phyloP scores from a whole-genome alignment of 2,888 invertebrate genomes.

The Diogma glabrata region DNA sequence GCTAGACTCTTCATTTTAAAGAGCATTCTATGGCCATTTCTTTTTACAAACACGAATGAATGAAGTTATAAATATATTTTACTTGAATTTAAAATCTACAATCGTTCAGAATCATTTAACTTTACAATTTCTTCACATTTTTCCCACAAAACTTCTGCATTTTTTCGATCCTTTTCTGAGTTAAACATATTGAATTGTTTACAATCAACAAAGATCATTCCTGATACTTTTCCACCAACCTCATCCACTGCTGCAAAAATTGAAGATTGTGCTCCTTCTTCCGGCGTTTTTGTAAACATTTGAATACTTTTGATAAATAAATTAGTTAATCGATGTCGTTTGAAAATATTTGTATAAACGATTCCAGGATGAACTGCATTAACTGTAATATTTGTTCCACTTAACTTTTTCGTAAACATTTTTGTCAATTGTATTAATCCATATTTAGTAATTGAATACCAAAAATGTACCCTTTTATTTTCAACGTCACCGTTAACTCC shows the following conservation, averaged over 20 bases:
- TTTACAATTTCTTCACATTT: conserved; percentile 56
- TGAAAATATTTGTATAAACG: conserved; percentile 62
- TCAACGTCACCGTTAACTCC: conserved; percentile 50
- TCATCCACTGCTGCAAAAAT: conserved; percentile 57
- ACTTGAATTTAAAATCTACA: too few relatives aligned
- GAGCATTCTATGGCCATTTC: too few relatives aligned
- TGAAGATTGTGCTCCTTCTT: conserved; percentile 60
- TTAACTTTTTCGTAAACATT: conserved; percentile 55
- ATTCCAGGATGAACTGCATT: conserved; percentile 73
- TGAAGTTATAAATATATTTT: too few relatives aligned
- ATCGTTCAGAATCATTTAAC: conserved; percentile 32
- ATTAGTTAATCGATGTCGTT: conserved; percentile 51
- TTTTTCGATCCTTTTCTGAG: conserved; percentile 45
- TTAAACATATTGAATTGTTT: conserved; percentile 43
- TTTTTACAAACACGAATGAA: too few relatives aligned
- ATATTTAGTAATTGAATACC: conserved; percentile 66
- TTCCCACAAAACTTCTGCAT: conserved; percentile 67
- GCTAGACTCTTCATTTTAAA: too few relatives aligned
- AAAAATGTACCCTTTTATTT: conserved; percentile 41
- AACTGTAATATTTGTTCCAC: conserved; percentile 58
- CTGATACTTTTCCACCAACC: conserved; percentile 47
- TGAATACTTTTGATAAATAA: conserved; percentile 45
- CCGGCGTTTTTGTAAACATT: conserved; percentile 52
- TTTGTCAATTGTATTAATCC: conserved; percentile 61
- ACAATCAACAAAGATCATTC: conserved; percentile 65